Percentiles rank a stretch among this genome's conserved stretches.
Evolutionary conservation across 2,888 invertebrate species (phyloP).

Genomic region (Galeruca laticollis): DNA sequence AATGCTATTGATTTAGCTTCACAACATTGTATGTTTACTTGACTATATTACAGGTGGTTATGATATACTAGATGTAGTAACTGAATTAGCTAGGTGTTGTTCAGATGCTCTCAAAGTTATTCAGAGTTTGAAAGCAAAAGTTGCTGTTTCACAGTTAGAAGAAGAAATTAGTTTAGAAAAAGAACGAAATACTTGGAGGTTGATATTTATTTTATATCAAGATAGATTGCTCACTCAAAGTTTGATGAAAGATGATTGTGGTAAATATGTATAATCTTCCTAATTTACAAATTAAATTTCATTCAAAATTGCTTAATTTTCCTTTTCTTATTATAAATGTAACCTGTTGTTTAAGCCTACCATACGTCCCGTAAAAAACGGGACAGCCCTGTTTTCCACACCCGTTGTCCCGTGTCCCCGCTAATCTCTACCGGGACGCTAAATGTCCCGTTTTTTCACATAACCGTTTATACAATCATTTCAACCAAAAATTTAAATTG

Average conservation of each 20-base stretch:
- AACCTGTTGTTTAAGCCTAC: no score
- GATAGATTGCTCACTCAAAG: conserved; percentile 74
- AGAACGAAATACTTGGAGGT: conserved; percentile 91
- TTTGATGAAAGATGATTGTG: conserved; percentile 58
- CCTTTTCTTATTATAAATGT: background rate
- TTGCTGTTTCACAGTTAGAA: conserved; percentile 51
- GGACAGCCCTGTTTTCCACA: no score
- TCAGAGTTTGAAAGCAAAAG: conserved; percentile 61
- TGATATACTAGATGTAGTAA: conserved; percentile 61
- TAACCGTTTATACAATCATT: no score
- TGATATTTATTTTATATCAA: conserved; percentile 84
- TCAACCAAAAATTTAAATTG: no score
- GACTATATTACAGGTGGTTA: conserved; percentile 48
- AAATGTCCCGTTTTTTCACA: no score
- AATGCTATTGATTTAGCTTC: background rate
- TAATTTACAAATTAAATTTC: background rate
- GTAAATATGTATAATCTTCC: conserved; percentile 33
- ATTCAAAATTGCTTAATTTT: background rate
- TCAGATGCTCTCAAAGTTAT: conserved; percentile 63
- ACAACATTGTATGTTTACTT: background rate
- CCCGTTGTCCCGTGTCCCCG: no score
- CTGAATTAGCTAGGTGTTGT: conserved; percentile 64
- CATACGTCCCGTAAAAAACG: no score
- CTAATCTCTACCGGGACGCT: no score
- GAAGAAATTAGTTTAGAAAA: conserved; percentile 75